phyloP scores from a whole-genome alignment of 2,888 invertebrate species.

The Apoda limacodes region DNA sequence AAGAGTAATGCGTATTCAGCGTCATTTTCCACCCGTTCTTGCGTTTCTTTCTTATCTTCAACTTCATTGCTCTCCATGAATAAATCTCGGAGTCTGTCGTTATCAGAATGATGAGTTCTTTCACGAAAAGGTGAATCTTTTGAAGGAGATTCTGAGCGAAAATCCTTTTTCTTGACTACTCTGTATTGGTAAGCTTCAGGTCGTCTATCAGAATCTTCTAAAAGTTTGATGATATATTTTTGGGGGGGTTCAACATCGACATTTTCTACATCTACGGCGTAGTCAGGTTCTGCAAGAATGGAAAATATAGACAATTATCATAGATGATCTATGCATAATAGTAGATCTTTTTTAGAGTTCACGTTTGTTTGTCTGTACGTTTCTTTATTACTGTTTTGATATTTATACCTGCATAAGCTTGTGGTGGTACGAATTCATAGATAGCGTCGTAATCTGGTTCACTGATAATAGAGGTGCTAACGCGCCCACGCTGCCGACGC shows the following conservation, averaged over 20 bases:
- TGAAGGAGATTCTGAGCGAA: slow-evolving; percentile 21
- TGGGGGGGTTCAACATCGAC: slow-evolving; percentile 40
- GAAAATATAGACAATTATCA: no score
- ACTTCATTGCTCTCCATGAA: slow-evolving; percentile 45
- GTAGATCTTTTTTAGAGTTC: no score
- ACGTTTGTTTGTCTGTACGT: no score
- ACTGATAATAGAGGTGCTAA: slow-evolving; percentile 33
- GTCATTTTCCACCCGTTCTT: slow-evolving; percentile 47
- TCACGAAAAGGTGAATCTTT: slow-evolving; percentile 60
- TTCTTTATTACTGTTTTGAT: no score
- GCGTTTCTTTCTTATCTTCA: slow-evolving; percentile 33
- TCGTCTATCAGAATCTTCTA: slow-evolving; percentile 51
- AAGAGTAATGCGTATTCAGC: slow-evolving; percentile 66
- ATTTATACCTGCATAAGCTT: slow-evolving; percentile 41
- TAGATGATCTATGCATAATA: no score
- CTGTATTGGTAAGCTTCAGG: slow-evolving; percentile 69
- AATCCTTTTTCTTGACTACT: slow-evolving; percentile 58
- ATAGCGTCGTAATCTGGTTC: slow-evolving; percentile 48
- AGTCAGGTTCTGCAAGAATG: slow-evolving; percentile 54
- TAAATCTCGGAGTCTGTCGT: slow-evolving; percentile 49
- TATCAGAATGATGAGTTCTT: slow-evolving; percentile 48
- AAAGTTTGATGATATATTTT: slow-evolving; percentile 47
- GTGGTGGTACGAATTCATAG: slow-evolving; percentile 53
- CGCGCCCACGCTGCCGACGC: slow-evolving; percentile 55
- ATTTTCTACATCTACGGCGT: slow-evolving; percentile 44